phyloP scores from a whole-genome alignment of 2,888 invertebrate genomes.

The Alcis repandata region DNA sequence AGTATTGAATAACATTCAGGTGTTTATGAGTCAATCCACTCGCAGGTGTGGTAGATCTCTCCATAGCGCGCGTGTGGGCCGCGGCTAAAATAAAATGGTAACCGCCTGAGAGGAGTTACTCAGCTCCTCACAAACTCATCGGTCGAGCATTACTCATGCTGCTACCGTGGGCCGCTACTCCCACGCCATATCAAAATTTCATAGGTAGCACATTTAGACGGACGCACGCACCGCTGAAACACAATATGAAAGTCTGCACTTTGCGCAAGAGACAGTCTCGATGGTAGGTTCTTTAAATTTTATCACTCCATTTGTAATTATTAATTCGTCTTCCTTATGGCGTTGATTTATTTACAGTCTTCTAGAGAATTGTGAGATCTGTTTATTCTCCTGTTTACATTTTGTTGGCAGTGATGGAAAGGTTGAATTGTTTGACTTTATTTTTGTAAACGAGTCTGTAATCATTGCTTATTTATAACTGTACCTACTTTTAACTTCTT shows the following conservation, averaged over 20 bases:
- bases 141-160: conserved; percentile 75
- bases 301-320: conserved; percentile 26
- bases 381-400: conserved; percentile 21
- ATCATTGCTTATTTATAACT: conserved; percentile 4
- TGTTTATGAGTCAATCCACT: conserved; percentile 73
- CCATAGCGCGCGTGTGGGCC: conserved; percentile 73
- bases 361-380: conserved; percentile 16
- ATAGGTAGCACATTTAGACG: conserved; percentile 74
- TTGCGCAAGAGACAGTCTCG: conserved; percentile 16
- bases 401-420: conserved; percentile 14
- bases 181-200: conserved; percentile 84
- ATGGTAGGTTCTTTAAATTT: conserved; percentile 22
- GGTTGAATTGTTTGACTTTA: conserved; percentile 24
- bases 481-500: not conserved
- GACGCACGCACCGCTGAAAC: conserved; percentile 44
- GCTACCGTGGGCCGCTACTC: conserved; percentile 72
- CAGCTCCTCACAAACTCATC: conserved; percentile 69
- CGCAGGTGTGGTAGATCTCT: conserved; percentile 79
- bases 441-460: conserved; percentile 7
- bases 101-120: conserved; percentile 71
- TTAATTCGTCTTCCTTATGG: conserved; percentile 17
- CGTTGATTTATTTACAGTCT: conserved; percentile 20
- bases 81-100: conserved; percentile 80
- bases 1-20: conserved; percentile 79
- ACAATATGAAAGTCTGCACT: conserved; percentile 33